phyloP scores from a whole-genome alignment of 1,140 invertebrate genomes.

The Adelges cooleyi region DNA sequence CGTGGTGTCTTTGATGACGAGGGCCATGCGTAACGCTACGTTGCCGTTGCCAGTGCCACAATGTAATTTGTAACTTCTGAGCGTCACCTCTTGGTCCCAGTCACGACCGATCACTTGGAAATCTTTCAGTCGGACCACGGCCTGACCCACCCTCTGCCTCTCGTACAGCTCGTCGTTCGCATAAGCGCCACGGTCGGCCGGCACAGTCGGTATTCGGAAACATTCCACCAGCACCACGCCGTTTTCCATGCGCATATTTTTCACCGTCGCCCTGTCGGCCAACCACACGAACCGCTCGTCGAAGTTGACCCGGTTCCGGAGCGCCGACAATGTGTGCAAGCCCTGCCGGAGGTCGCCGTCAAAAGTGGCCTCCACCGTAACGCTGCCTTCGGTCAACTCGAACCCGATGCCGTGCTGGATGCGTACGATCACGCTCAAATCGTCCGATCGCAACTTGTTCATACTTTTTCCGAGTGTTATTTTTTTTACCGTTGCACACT shows the following conservation, averaged over 20 bases:
- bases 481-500: too few species aligned
- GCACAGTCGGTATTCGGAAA: neutral
- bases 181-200: neutral
- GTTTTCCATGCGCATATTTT: neutral
- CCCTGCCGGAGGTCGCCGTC: neutral
- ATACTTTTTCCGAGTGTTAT: too few species aligned
- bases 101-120: constrained; percentile 14
- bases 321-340: neutral
- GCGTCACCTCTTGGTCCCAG: neutral
- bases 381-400: neutral
- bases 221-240: neutral
- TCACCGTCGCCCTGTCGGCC: neutral
- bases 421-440: neutral
- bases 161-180: neutral
- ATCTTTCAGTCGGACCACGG: neutral
- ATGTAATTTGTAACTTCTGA: neutral
- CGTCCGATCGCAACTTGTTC: neutral
- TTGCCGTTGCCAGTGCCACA: too few species aligned
- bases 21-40: too few species aligned
- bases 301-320: neutral
- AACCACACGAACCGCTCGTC: neutral
- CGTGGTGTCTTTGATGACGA: too few species aligned
- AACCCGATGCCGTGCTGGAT: constrained; percentile 12
- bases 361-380: neutral
- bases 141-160: neutral